phyloP scores from a whole-genome alignment of 2,888 invertebrate species.

The Geotrupes spiniger region DNA sequence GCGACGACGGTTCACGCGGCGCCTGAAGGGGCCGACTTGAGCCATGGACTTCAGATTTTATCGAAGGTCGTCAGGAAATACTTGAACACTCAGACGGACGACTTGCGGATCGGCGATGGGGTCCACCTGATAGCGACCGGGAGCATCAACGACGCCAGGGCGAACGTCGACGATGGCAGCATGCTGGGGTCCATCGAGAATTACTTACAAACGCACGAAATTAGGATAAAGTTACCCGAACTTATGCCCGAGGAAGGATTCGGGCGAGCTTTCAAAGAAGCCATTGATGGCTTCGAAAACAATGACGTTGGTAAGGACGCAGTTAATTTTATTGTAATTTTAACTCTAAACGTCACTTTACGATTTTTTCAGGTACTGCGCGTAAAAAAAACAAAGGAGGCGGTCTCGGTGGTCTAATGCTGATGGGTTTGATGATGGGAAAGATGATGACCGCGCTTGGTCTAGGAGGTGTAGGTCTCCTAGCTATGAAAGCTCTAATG shows the following conservation, averaged over 20 bases:
- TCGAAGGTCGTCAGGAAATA: slow-evolving; percentile 54
- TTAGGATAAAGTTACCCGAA: slow-evolving; percentile 68
- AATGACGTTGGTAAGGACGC: slow-evolving; percentile 53
- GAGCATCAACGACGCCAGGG: slow-evolving; percentile 51
- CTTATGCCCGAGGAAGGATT: slow-evolving; percentile 64
- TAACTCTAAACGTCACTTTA: no score
- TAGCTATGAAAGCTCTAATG: slow-evolving; percentile 68
- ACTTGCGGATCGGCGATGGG: slow-evolving; percentile 61
- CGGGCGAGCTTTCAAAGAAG: slow-evolving; percentile 54
- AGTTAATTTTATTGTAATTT: not conserved
- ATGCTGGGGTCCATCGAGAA: slow-evolving; percentile 60
- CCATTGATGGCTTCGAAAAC: slow-evolving; percentile 51
- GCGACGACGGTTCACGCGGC: slow-evolving; percentile 21
- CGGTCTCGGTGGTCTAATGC: slow-evolving; percentile 56
- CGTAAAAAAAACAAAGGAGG: slow-evolving; percentile 51
- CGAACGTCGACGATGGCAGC: slow-evolving; percentile 54
- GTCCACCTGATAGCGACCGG: slow-evolving; percentile 60
- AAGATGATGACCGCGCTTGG: slow-evolving; percentile 75
- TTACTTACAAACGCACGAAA: slow-evolving; percentile 69
- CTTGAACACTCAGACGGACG: slow-evolving; percentile 53
- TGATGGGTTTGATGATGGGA: slow-evolving; percentile 72
- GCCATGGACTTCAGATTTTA: slow-evolving; percentile 40
- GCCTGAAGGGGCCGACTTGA: slow-evolving; percentile 33
- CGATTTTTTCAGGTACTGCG: slow-evolving; percentile 52
- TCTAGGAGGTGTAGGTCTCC: slow-evolving; percentile 69